Conservation (phyloP, 2,797 vertebrate genomes). For the Crenuchus spilurus region DNA sequence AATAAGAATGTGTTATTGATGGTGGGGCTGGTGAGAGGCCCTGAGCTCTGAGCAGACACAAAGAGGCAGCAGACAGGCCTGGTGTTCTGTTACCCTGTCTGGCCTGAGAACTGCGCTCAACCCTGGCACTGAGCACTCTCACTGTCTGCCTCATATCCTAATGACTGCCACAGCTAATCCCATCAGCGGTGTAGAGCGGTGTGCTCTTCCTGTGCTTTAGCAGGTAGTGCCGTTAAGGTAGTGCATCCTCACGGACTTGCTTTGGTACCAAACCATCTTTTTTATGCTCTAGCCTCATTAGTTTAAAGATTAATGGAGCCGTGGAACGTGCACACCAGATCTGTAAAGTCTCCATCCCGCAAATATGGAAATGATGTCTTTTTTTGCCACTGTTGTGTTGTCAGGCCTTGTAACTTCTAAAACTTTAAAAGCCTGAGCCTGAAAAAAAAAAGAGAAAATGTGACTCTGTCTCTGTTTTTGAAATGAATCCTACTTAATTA, state of each 20-base stretch:
- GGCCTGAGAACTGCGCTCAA: constrained; percentile 33
- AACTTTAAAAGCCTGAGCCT: constrained; percentile 2
- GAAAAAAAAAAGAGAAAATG: constrained; percentile 50
- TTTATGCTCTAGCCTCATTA: neutral
- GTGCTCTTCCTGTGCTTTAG: neutral
- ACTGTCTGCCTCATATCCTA: constrained; percentile 47
- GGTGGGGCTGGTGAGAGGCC: constrained; percentile 51
- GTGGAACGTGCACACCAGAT: neutral
- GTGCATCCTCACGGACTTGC: neutral
- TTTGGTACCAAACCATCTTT: neutral
- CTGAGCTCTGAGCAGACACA: constrained; percentile 49
- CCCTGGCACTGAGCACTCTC: constrained; percentile 42
- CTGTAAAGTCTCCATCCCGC: constrained; percentile 17
- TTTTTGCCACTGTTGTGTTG: constrained; percentile 21
- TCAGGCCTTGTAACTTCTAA: constrained; percentile 23
- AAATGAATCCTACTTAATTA: constrained; percentile 83
- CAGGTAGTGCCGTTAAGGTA: neutral
- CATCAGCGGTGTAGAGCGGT: constrained; percentile 7
- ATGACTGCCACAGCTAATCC: constrained; percentile 38
- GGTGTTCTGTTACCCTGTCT: constrained; percentile 58
- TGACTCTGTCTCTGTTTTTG: constrained; percentile 67
- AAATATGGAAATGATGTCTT: constrained; percentile 18
- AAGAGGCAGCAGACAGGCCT: constrained; percentile 52
- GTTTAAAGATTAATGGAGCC: neutral
- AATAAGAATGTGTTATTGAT: constrained; percentile 71